Percentiles rank a stretch among this genome's conserved stretches.
These are phyloP conservation scores for Deilephila porcellus DNA, from an alignment of 2,888 invertebrate species.

Conservation along the genomic window DNA sequence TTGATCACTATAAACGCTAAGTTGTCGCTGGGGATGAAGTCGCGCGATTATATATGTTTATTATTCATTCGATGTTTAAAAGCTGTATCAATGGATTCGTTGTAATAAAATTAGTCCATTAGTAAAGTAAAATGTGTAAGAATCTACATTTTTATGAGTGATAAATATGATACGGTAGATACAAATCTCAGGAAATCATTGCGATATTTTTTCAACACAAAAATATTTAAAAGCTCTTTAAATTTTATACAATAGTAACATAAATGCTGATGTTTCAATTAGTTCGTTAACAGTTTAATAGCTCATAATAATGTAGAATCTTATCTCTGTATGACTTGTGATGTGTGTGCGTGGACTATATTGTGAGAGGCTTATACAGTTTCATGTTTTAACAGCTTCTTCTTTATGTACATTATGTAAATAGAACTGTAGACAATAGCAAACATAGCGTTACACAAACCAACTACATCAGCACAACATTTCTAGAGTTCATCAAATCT, in stretches of 20 bases:
- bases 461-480: neutral
- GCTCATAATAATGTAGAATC: conserved; percentile 15
- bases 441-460: conserved; percentile 12
- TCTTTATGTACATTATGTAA: conserved; percentile 54
- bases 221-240: too few relatives aligned
- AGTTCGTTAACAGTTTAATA: too few relatives aligned
- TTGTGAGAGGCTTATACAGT: conserved; percentile 57
- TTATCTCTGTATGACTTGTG: neutral
- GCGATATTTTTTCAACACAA: neutral
- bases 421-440: conserved; percentile 33
- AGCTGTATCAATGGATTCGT: conserved; percentile 3
- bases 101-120: conserved; percentile 33
- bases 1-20: neutral
- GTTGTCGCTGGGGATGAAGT: neutral
- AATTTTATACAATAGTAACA: neutral
- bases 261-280: too few relatives aligned
- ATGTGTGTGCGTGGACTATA: conserved; percentile 26
- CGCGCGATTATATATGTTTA: neutral
- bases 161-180: neutral
- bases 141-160: conserved; percentile 7
- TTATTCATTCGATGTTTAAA: neutral
- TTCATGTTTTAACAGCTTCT: conserved; percentile 52
- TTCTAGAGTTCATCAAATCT: neutral
- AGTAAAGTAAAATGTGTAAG: conserved; percentile 29
- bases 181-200: neutral